These are phyloP conservation scores for Drosophila stalkeri DNA, from an alignment of 2,888 invertebrate species.

Conservation along the genomic window DNA sequence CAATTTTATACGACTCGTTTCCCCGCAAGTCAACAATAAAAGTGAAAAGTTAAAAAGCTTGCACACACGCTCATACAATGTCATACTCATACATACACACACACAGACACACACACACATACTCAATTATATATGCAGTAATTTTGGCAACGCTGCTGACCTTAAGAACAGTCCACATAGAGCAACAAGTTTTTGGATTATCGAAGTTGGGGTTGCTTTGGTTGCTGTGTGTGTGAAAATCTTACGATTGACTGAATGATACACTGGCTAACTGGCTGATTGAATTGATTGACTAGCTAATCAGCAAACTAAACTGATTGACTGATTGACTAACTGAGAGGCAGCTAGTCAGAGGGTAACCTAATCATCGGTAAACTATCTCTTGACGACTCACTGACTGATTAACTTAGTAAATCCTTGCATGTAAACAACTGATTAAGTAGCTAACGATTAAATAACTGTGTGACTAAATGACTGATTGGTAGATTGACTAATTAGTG, in stretches of 20 bases:
- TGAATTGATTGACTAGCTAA: background rate
- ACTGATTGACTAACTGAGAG: background rate
- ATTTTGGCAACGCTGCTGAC: conserved; percentile 22
- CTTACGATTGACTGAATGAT: background rate
- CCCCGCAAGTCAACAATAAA: conserved; percentile 42
- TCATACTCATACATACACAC: background rate
- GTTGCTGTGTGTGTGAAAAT: background rate
- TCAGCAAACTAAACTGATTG: background rate
- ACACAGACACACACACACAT: background rate
- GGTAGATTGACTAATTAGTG: no score
- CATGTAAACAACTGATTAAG: no score
- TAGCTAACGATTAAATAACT: no score
- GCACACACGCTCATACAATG: conserved; percentile 3
- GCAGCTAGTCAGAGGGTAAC: background rate
- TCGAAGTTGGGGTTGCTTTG: background rate
- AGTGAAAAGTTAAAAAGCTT: conserved; percentile 48
- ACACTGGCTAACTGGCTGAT: background rate
- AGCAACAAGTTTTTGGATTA: conserved; percentile 14
- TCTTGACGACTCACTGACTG: no score
- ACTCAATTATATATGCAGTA: conserved; percentile 13
- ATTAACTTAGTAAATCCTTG: no score
- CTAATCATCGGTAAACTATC: no score
- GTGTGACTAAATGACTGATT: no score
- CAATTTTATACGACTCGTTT: conserved; percentile 26
- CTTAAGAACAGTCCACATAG: background rate